Evolutionary conservation across 2,888 invertebrate genomes (phyloP), one percentile per base, ranked within the genome.

Genomic region (Napeogenes sylphis): DNA sequence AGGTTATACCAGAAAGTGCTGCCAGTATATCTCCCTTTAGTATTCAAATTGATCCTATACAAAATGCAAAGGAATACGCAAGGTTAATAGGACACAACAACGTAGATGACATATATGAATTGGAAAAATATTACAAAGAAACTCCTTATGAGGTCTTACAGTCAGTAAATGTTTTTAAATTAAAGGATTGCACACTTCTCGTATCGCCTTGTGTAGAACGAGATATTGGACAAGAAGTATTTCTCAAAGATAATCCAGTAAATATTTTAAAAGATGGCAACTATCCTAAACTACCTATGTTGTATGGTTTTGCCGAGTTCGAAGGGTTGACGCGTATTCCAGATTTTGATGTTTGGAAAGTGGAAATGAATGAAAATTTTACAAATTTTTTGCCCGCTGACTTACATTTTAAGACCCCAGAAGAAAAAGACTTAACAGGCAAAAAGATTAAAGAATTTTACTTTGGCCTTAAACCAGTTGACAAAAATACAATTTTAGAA

Each of bases 1-100:
- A 78, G 68, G 80, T 76, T 2, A 81, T 84, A 62, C 71, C 76
- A 10, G 83, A 81, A 46, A 84, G 85, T 57, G 85, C 82, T 3
- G 73, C 73, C 0, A 75, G 57, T 64, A 55, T 73, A 5, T 74
- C 75, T 0, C 66, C 67, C 10, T 80, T 75, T 57, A 71, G 75
- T 12, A 60, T 77, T 12, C 85, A 85, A 66, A 58, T 71, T 2
- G 75, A 83, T 61, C 83, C 86, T 3, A 51, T 84, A 4, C 69
- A 75, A 67, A 77, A 68, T 45, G 85, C 85, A 5, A 77, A 78
- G 67, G 58, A 54, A 42, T 81, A 77, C 58, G 85, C 84, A 2
- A 71, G 70, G 45, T 2, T 66, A 10, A 59, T 80, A 3, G 75
- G 77, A 47, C 78, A 78, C 58, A 70, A 70, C 4, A 65, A 79